These are phyloP conservation scores for Tetragnatha versicolor DNA, from an alignment of 1,140 invertebrate genomes.

Conservation along the genomic window DNA sequence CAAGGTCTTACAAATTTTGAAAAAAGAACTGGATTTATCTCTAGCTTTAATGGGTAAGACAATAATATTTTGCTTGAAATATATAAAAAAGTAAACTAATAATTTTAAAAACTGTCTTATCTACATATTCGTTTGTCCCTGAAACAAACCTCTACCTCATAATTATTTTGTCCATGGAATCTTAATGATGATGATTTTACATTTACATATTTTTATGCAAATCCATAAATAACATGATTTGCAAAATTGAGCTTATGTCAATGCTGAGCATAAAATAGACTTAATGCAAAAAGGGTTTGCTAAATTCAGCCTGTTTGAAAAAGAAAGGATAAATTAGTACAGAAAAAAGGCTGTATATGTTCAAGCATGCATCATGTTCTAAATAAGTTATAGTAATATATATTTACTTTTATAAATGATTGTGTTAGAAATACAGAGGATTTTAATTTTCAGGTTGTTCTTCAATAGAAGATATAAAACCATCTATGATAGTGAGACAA, in stretches of 20 bases:
- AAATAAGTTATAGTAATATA: neutral
- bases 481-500: conserved; percentile 51
- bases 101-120: neutral
- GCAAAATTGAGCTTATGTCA: too few relatives aligned
- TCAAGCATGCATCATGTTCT: neutral
- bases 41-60: conserved; percentile 77
- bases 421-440: neutral
- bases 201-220: too few relatives aligned
- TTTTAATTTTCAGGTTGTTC: conserved; percentile 55
- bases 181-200: neutral
- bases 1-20: conserved; percentile 76
- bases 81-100: neutral
- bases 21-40: conserved; percentile 78
- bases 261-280: too few relatives aligned
- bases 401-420: neutral
- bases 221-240: too few relatives aligned
- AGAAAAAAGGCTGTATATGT: too few relatives aligned
- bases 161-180: neutral
- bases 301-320: too few relatives aligned
- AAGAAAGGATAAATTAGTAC: too few relatives aligned
- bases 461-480: conserved; percentile 50
- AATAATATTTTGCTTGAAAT: neutral
- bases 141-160: neutral
- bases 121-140: neutral
- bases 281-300: too few relatives aligned